Evolutionary conservation across 2,888 invertebrate species (phyloP), one percentile per base, ranked within the genome.

Genomic region (Biston betularia): DNA sequence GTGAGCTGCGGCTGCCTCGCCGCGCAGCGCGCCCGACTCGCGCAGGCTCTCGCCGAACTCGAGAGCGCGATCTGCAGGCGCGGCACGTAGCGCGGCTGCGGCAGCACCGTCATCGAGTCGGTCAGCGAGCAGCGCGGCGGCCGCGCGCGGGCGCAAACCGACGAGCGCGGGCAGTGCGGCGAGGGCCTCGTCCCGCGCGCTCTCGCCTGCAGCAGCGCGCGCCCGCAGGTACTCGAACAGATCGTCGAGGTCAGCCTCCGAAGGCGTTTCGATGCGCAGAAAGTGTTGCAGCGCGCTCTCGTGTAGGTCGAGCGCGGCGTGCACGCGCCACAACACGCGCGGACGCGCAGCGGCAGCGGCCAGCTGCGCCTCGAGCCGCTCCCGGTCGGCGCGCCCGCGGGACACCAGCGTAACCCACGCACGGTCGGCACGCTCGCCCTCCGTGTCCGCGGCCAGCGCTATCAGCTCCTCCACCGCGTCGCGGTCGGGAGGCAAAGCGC

Each of bases 401-500:
- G 67, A n/a, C 40, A 67, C 69, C 40, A 90, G 75, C 35, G 82
- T 81, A 11, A 89, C 77, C 90, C 90, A 91, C 8, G 89, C 88
- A 68, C 88, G 85, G 75, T 93, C 92, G 14, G 88, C 81, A 40
- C 89, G 83, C 79, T 89, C 90, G 66, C 86, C 82, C 6, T 73
- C 76, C n/a, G 81, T 80, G 5, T 59, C 69, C 12, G 77, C 81
- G 8, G 87, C 86, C 14, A 89, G 75, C 65, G 83, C 79, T 67
- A 82, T 80, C 44, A 87, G 79, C 56, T 81, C 79, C 38, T 76
- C 78, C 15, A 88, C 77, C n/a, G 90, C 74, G 61, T 89, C 88
- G 52, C 80, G 83, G 68, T 92, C 92, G 44, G 84, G 71, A 0
- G 92, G 92, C n/a, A 90, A 73, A 35, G 89, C 85, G 6, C 91